These are phyloP conservation scores for Aptenodytes forsteri DNA, from an alignment of 2,113 vertebrate species.

Conservation along the genomic window DNA sequence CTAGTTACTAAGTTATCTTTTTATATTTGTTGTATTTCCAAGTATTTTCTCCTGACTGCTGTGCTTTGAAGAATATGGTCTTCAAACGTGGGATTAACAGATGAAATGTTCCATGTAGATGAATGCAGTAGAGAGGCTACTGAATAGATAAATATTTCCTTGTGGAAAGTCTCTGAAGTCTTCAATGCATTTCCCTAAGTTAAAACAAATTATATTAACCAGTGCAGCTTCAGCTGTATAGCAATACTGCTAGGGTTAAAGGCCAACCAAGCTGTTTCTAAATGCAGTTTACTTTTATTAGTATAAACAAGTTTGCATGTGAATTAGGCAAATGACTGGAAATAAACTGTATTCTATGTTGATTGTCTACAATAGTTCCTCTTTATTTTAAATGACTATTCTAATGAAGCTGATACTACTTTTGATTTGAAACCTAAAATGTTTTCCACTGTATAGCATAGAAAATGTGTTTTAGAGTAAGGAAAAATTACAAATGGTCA, in stretches of 20 bases:
- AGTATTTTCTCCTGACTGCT: background rate
- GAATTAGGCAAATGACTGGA: background rate
- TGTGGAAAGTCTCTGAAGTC: background rate
- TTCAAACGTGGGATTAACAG: background rate
- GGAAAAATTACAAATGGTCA: background rate
- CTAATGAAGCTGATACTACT: background rate
- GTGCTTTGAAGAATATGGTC: background rate
- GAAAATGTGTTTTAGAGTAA: background rate
- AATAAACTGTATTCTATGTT: conserved; percentile 30
- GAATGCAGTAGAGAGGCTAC: background rate
- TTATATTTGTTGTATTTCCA: background rate
- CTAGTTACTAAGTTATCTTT: background rate
- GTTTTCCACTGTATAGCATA: background rate
- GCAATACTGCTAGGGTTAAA: background rate
- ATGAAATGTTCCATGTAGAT: background rate
- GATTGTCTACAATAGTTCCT: background rate
- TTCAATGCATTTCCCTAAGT: background rate
- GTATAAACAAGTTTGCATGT: background rate
- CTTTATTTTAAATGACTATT: background rate
- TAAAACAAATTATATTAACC: background rate
- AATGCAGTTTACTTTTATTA: background rate
- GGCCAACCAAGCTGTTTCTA: background rate
- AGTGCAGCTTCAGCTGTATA: background rate
- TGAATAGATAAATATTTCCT: background rate
- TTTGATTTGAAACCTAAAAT: background rate